Evolutionary conservation across 2,113 vertebrate genomes (phyloP), one percentile per base, ranked within the genome.

Genomic region (Hemiprocne comata): DNA sequence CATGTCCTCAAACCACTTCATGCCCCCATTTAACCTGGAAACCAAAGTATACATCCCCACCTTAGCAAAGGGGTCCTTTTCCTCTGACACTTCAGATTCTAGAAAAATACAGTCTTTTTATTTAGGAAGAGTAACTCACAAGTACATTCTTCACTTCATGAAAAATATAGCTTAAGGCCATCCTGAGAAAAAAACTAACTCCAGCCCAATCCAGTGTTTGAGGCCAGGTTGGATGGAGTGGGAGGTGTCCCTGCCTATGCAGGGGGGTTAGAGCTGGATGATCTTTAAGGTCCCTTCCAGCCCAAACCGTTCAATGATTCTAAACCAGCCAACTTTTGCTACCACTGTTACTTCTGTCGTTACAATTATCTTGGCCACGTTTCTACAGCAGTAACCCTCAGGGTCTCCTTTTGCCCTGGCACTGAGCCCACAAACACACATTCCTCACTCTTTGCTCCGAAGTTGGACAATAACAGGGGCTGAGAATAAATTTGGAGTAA

Each of bases 21-120:
- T 54, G 75, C 11, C 67, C 44, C 19, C 48, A 2, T 34, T 90
- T 79, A 23, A 19, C 31, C 19, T 75, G 50, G 34, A 76, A 82
- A 42, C 24, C 42, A 29, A 15, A 1, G 2, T 15, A 17, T 4
- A 0, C 8, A 44, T 67, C 61, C 8, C 25, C 2, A 23, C 6
- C 0, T 11, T 17, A 42, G 24, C 20, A 42, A 17, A 77, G 25
- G 31, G 28, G 28, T 19, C 14, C 3, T 36, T n/a, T 67, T 76
- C 42, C 55, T 54, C 42, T 23, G 31, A 60, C 31, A 11, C 50
- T 76, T 69, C n/a, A 58, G 25, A 11, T 60, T 85, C 42, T 58
- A 51, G 62, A 31, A 72, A 53, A 91, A 69, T 24, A 8, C 15
- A 1, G 0, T n/a, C 17, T 53, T 29, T 90, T 82, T 75, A 42